Base-by-base conservation (phyloP, 2,888 invertebrate genomes). In the Sesia apiformis region DNA sequence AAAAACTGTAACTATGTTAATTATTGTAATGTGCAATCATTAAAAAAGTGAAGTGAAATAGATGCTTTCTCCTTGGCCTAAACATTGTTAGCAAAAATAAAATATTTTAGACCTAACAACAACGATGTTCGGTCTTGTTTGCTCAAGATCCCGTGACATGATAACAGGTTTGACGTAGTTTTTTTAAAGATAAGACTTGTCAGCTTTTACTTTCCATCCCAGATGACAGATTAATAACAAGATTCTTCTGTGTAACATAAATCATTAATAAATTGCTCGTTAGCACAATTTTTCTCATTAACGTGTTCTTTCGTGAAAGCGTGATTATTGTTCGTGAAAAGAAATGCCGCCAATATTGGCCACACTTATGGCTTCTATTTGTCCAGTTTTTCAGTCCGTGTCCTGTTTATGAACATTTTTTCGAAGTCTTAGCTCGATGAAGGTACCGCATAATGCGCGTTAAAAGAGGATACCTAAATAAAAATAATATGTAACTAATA, bases 121-220 rank as follows among this genome's bases (percentile, higher is more conserved):
- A 50, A 50, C 50, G 7, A 38, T 50, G 39, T 38, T 50, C 7
- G 7, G 6, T 50, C 50, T 55, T 57, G 57, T 58, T 58, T 58
- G 57, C 49, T 39, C 46, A 54, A 23, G 52, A 54, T 39, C 56
- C 54, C 58, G 58, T 58, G 58, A 58, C 56, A 52, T 46, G 58
- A 58, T 58, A 56, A 56, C 52, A 53, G 39, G 43, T 57, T 52
- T 54, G 53, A 57, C 55, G 56, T 52, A 46, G 46, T 46, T 46
- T 55, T 49, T 55, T 52, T 46, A 51, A 38, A 54, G 57, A 57
- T 57, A 57, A 54, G 43, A 53, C 39, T 41, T 42, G 53, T 51
- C 51, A 7, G 6, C n/a, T 52, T 46, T 46, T 53, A 40, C 49
- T 52, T 38, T 55, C 52, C 49, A 52, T 52, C 53, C 52, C 5